Percentiles rank a stretch among this genome's conserved stretches.
These are phyloP conservation scores for Lasioglossum pauxillum DNA, from an alignment of 2,888 invertebrate genomes.

Conservation along the genomic window DNA sequence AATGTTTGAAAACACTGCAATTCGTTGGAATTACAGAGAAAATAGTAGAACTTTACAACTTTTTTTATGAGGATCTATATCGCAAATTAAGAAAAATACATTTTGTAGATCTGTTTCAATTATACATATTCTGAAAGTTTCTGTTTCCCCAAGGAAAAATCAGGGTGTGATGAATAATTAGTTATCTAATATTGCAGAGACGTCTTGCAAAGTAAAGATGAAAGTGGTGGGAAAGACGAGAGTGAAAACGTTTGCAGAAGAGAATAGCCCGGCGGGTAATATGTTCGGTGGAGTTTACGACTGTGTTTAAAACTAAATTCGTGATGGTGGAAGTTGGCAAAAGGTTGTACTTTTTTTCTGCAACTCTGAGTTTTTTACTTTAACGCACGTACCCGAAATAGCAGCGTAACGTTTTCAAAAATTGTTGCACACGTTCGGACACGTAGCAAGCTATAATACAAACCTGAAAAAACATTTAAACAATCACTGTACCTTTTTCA, in stretches of 20 bases:
- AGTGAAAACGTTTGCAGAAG: neutral
- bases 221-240: neutral
- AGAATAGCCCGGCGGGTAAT: neutral
- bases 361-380: neutral
- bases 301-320: conserved; percentile 6
- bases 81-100: too few relatives aligned
- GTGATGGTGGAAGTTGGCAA: neutral
- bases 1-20: too few relatives aligned
- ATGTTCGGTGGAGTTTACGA: neutral
- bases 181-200: neutral
- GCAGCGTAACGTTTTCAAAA: neutral
- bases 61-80: too few relatives aligned
- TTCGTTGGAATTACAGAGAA: too few relatives aligned
- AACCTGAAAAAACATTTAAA: neutral
- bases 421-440: neutral
- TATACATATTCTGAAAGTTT: neutral
- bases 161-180: neutral
- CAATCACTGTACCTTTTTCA: neutral
- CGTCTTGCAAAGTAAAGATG: neutral
- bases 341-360: conserved; percentile 1
- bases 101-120: too few relatives aligned
- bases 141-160: neutral
- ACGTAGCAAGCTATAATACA: neutral
- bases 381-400: neutral
- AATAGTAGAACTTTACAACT: too few relatives aligned